Percentiles rank a stretch among this genome's conserved stretches.
Evolutionary conservation across 2,797 vertebrate species (phyloP).

Genomic region (Forpus xanthops): DNA sequence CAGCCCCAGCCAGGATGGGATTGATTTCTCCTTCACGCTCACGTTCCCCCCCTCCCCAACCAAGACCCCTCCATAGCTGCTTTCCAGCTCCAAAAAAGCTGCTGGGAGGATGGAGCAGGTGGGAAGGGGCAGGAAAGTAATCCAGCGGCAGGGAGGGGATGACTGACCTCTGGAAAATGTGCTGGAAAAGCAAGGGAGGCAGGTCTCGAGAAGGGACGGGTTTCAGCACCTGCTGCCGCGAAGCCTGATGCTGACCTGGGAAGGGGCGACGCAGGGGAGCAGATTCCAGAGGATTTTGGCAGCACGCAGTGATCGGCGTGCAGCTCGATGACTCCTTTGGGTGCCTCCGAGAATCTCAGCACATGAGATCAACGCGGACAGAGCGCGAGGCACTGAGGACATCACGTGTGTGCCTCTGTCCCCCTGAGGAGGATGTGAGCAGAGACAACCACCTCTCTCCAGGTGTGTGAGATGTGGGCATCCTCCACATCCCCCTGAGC

Average conservation of each 20-base stretch:
- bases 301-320: constrained; percentile 3
- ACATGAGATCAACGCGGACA: constrained; percentile 25
- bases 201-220: constrained; percentile 47
- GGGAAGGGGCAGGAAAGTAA: constrained; percentile 38
- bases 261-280: constrained; percentile 59
- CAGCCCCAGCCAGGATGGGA: neutral
- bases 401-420: neutral
- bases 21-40: neutral
- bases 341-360: constrained; percentile 38
- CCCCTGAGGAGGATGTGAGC: accelerated
- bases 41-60: neutral
- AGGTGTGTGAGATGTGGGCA: accelerated
- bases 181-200: constrained; percentile 52
- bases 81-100: constrained; percentile 38
- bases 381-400: neutral
- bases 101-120: constrained; percentile 2
- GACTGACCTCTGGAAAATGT: constrained; percentile 61
- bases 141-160: constrained; percentile 15
- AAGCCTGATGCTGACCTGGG: constrained; percentile 67
- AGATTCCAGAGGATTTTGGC: constrained; percentile 78
- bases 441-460: neutral
- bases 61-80: neutral
- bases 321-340: constrained; percentile 66
- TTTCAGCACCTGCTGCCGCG: constrained; percentile 76
- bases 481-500: neutral